These are phyloP conservation scores for Pipistrellus kuhlii DNA, from an alignment of 2,797 vertebrate genomes.

Conservation along the genomic window DNA sequence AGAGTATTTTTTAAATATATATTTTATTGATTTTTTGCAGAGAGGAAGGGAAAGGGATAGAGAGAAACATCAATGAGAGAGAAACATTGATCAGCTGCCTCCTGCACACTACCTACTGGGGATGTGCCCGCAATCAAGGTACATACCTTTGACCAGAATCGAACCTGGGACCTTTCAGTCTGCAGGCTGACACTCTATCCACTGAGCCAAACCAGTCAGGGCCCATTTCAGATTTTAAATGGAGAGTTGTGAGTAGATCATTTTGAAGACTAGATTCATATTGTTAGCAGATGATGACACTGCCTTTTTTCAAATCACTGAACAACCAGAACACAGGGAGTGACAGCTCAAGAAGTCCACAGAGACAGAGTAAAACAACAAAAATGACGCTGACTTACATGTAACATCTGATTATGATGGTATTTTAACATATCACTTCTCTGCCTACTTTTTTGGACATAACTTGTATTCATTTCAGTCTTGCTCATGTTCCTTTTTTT, in stretches of 20 bases:
- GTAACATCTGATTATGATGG: not conserved
- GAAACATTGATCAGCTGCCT: too few species aligned
- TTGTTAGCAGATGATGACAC: not conserved
- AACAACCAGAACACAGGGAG: not conserved
- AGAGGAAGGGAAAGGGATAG: too few species aligned
- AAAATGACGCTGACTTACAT: not conserved
- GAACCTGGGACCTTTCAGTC: too few species aligned
- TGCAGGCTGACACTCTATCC: too few species aligned
- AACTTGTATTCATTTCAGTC: not conserved
- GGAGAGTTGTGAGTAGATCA: not conserved
- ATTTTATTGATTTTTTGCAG: too few species aligned
- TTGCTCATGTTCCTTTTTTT: not conserved
- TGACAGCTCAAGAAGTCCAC: not conserved
- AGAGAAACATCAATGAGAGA: too few species aligned
- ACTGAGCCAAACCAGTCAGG: too few species aligned
- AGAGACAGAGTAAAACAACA: not conserved
- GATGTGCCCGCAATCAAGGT: too few species aligned
- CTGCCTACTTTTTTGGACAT: not conserved
- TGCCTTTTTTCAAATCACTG: not conserved
- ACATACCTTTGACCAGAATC: too few species aligned
- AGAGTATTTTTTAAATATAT: not conserved
- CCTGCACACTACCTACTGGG: too few species aligned
- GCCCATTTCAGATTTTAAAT: not conserved
- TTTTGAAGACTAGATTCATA: not conserved
- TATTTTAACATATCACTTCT: conserved; percentile 28